Base-by-base conservation (phyloP, 2,888 invertebrate genomes). In the Hanleya hanleyi region DNA sequence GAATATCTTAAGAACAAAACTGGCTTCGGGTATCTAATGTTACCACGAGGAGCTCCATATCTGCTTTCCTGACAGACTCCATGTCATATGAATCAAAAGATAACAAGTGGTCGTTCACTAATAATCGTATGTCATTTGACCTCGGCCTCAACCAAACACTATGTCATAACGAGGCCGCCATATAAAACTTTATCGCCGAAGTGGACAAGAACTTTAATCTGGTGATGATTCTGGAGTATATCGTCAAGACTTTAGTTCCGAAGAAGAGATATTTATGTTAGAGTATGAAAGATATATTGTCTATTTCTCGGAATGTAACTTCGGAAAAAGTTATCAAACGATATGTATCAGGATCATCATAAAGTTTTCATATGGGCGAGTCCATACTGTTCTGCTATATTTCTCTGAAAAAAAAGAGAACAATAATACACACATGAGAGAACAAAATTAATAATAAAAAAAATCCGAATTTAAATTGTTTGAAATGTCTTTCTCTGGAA, bases 221-320 rank as follows among this genome's bases (percentile, higher is more conserved):
- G n/a, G 78, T 84, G 7, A 81, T 84, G 80, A 78, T 84, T 61
- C 73, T 78, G 47, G 84, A 85, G 50, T 71, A 74, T 29, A 81
- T 85, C 29, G 80, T 82, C 67, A 82, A 84, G 67, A 83, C 83
- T 1, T 71, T 85, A 33, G 71, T 84, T 41, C 76, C 84, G 29
- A 75, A 83, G 1, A 79, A 78, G 61, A 72, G 79, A n/a, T 38
- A 69, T n/a, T 70, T 84, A 18, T 84, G 83, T 66, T 84, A 83
- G 84, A 77, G 68, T n/a, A 67, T 75, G 3, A 75, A 80, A 47
- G 84, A 85, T 69, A 72, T 84, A 6, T 66, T 84, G 33, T 81
- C 78, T 72, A 75, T 83, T 51, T 75, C 74, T 37, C 74, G 80
- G 41, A 76, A 77, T 68, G 69, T 32, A 18, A 78, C 76, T 61